Evolutionary conservation across 2,797 vertebrate species (phyloP), one percentile per base, ranked within the genome.

Genomic region (Sphenodon punctatus): DNA sequence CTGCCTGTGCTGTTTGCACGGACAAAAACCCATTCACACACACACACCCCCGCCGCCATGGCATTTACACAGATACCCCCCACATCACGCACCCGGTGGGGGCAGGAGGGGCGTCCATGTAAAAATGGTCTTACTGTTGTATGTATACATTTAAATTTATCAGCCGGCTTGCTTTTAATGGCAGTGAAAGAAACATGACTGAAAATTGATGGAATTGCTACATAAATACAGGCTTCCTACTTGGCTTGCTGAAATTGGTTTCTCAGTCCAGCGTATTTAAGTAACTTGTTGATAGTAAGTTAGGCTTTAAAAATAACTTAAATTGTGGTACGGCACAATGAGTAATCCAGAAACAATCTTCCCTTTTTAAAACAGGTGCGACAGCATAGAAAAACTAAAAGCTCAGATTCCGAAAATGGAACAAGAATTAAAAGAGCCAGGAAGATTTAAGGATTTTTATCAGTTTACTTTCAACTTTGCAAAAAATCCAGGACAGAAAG

Each of bases 391-490:
- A 90, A 99, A 99, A 92, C 96, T 99, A 94, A 99, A 99, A 97
- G 96, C 98, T 87, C 98, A 98, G 91, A 96, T 99, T 94, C 98
- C 98, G 92, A 99, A 98, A 96, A 98, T 99, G 98, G 98, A 99
- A 87, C 98, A 98, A 96, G 98, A 99, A 95, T 96, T 99, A 95
- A 99, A 98, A 96, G 98, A 99, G 86, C 97, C 97, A 58, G 97
- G 97, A 93, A 97, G 96, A 96, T 99, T 99, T 97, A 99, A 99
- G 95, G 98, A 99, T 95, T 99, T 99, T 97, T 99, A 99, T 96
- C 98, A 99, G 96, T 99, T 99, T 97, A 99, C 98, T 89, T 99
- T 99, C 97, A 99, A 98, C 96, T 99, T 99, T 94, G 98, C 98
- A 82, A 99, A 99, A 96, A 99, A 99, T 95, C 98, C 98, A 5